Conservation (phyloP, 2,113 vertebrate genomes). For the Mystacornis crossleyi region DNA sequence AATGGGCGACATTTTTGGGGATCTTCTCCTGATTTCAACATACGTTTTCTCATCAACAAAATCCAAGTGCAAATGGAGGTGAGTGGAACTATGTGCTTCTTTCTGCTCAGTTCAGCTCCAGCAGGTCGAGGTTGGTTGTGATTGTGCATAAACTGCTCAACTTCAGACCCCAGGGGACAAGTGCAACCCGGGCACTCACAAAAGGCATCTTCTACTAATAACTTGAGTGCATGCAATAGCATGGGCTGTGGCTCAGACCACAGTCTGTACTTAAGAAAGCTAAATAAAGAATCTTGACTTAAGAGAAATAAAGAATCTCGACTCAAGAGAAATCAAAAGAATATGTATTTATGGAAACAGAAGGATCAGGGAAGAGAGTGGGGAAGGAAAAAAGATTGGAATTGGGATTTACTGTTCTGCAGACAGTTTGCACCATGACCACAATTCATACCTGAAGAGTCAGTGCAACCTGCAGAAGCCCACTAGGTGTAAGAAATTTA, state of each 20-base stretch:
- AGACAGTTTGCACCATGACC: not conserved
- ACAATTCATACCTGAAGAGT: not conserved
- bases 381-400: not conserved
- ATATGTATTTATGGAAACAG: not conserved
- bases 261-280: not conserved
- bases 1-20: not conserved
- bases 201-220: not conserved
- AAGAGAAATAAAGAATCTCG: not conserved
- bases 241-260: not conserved
- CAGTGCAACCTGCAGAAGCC: not conserved
- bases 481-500: not conserved
- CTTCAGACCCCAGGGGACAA: not conserved
- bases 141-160: not conserved
- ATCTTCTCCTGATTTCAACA: not conserved
- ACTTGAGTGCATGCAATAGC: not conserved
- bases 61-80: not conserved
- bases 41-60: not conserved
- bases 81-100: not conserved
- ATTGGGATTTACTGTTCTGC: not conserved
- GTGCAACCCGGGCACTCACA: not conserved
- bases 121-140: not conserved
- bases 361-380: not conserved
- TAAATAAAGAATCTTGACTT: not conserved
- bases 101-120: not conserved
- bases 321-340: not conserved